These are phyloP conservation scores for Falco columbarius DNA, from an alignment of 2,797 vertebrate genomes.

Conservation along the genomic window DNA sequence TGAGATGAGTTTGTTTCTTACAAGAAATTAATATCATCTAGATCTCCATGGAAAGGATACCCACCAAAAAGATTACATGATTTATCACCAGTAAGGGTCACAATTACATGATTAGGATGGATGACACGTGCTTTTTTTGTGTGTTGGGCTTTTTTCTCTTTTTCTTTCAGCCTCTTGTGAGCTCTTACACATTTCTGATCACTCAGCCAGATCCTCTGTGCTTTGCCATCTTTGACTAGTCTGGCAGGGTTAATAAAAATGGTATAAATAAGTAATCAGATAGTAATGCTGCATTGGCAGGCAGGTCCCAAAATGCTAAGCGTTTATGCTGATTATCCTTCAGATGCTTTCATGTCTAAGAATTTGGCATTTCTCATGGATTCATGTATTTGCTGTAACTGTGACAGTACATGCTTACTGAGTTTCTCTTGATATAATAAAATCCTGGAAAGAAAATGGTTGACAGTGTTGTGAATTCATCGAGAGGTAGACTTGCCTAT, in stretches of 20 bases:
- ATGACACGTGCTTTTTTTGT: not conserved
- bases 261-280: not conserved
- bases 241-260: not conserved
- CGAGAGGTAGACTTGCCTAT: not conserved
- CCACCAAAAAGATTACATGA: not conserved
- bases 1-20: not conserved
- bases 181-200: not conserved
- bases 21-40: not conserved
- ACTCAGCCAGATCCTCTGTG: not conserved
- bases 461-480: not conserved
- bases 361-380: not conserved
- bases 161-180: not conserved
- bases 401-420: not conserved
- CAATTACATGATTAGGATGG: not conserved
- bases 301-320: not conserved
- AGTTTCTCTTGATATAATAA: not conserved
- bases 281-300: not conserved
- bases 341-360: not conserved
- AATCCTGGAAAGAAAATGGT: not conserved
- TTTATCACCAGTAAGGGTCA: not conserved
- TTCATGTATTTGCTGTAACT: not conserved
- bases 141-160: accelerated
- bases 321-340: not conserved
- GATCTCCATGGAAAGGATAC: not conserved
- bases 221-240: not conserved